Evolutionary conservation across 2,797 vertebrate genomes (phyloP), one percentile per base, ranked within the genome.

Genomic region (Zalophus californianus): DNA sequence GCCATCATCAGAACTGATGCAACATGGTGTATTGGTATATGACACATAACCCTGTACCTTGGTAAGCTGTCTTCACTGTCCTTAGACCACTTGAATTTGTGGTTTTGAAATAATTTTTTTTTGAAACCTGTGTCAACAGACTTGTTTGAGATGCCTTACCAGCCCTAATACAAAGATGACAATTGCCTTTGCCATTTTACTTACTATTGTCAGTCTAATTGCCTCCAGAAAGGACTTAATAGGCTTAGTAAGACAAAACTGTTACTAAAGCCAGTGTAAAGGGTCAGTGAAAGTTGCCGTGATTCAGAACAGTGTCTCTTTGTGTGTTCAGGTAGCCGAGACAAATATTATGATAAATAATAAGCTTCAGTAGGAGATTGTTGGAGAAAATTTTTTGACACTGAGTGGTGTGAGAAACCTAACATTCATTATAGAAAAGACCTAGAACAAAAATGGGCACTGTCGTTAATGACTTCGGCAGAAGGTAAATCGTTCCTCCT

Each of bases 341-440:
- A 66, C 32, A 93, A 96, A 86, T 83, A 52, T 56, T 80, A 66
- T 23, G 62, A 85, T 54, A 93, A 84, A 62, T 84, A 60, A n/a
- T 15, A 90, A 60, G 16, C 54, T 14, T 58, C 27, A 38, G 68
- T 93, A 60, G 41, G 44, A 78, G 44, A 77, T 35, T 79, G 23
- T 35, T 78, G 58, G 21, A 16, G 60, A 48, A 73, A 4, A 4
- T 3, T 88, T 94, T 91, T 75, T 75, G 52, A 75, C 12, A 68
- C 11, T 38, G 54, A 75, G 44, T n/a, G 11, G 14, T 94, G 5
- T 78, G 79, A 89, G 52, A 96, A 75, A 79, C 41, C 41, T 1
- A 58, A 44, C 29, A 5, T 15, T 35, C 27, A 5, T 83, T 78
- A 50, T 54, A 27, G 85, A 79, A 77, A 66, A 50, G 50, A 73